Evolutionary conservation across 53 echinoderm and acorn worm species (phyloP).

Genomic region (Temnopleurus reevesii): DNA sequence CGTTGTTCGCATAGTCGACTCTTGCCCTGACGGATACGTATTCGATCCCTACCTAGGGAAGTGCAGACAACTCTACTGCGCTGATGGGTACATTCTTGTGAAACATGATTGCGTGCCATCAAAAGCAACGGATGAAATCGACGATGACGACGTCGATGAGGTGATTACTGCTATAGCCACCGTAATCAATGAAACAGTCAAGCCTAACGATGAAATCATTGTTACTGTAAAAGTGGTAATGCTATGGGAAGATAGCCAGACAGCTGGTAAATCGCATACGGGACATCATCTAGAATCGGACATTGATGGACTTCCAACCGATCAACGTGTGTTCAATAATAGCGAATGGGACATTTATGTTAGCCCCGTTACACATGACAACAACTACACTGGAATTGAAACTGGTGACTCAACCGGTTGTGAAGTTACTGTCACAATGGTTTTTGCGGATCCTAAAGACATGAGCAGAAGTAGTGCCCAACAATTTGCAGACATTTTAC

Average conservation of each 20-base stretch:
- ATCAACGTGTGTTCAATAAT: neutral
- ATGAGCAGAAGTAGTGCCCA: neutral
- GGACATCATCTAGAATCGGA: neutral
- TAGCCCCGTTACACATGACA: neutral
- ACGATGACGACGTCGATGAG: neutral
- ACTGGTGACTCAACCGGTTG: neutral
- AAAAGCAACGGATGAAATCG: neutral
- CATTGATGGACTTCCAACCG: neutral
- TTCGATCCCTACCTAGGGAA: slow-evolving; percentile 84
- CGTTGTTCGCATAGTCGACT: slow-evolving; percentile 65
- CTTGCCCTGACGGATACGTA: slow-evolving; percentile 70
- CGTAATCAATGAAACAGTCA: slow-evolving; percentile 41
- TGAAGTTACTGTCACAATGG: slow-evolving; percentile 32
- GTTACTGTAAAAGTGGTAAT: slow-evolving; percentile 14
- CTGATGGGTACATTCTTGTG: slow-evolving; percentile 70
- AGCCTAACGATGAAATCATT: slow-evolving; percentile 9
- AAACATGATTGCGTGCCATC: slow-evolving; percentile 68
- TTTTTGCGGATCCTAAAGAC: neutral
- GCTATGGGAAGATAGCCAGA: neutral
- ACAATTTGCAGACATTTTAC: neutral
- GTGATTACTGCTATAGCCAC: slow-evolving; percentile 28
- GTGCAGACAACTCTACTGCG: slow-evolving; percentile 84
- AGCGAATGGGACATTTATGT: slow-evolving; percentile 15
- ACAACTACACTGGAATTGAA: neutral
- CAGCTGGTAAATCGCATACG: neutral